These are phyloP conservation scores for Antheraea assamensis DNA, from an alignment of 2,888 invertebrate species.

Conservation along the genomic window DNA sequence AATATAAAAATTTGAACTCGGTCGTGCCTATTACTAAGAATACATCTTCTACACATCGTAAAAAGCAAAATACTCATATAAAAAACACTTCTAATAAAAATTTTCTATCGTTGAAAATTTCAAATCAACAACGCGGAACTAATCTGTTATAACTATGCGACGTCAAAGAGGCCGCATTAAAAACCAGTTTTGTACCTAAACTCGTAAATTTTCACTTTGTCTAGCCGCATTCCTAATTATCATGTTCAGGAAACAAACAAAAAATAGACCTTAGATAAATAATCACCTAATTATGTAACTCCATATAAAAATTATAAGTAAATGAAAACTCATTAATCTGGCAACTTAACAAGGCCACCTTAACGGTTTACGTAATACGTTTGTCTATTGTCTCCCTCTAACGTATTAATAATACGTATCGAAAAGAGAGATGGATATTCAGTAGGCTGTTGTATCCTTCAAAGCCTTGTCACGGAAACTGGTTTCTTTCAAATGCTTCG, in stretches of 20 bases:
- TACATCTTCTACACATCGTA: background rate
- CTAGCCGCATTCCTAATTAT: conserved; percentile 31
- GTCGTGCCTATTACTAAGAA: background rate
- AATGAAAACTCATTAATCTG: conserved; percentile 56
- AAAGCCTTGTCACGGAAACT: conserved; percentile 73
- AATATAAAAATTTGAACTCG: background rate
- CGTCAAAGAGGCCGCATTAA: conserved; percentile 15
- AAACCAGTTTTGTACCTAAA: conserved; percentile 26
- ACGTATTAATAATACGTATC: conserved; percentile 35
- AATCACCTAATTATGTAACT: conserved; percentile 53
- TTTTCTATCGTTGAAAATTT: conserved; percentile 10
- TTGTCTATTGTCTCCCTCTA: conserved; percentile 49
- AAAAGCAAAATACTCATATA: background rate
- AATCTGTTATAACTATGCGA: conserved; percentile 17
- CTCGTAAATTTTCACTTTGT: conserved; percentile 34
- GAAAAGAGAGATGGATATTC: conserved; percentile 65
- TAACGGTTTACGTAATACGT: conserved; percentile 44
- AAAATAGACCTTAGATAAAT: conserved; percentile 36
- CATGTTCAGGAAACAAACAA: conserved; percentile 35
- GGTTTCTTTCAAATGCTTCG: conserved; percentile 73
- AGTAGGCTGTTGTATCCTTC: conserved; percentile 65
- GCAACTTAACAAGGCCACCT: conserved; percentile 52
- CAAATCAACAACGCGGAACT: conserved; percentile 15
- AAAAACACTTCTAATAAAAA: conserved; percentile 11
- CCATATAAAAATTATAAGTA: conserved; percentile 47